Percentiles rank a stretch among this genome's conserved stretches.
Conservation (phyloP, 2,888 invertebrate genomes). For the Cantharis rustica region DNA sequence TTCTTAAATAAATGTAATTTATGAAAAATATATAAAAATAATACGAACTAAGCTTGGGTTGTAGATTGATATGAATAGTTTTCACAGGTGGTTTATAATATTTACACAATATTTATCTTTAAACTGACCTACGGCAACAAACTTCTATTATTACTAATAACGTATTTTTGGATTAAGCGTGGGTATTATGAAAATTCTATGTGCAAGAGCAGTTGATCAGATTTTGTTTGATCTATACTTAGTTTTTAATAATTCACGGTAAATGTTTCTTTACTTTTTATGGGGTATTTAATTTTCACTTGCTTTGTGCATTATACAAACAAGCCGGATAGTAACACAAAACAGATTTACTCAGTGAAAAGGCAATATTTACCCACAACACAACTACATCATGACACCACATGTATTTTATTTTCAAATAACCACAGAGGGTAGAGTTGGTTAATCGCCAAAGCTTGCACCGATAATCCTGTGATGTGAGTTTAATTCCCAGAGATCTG, state of each 20-base stretch:
- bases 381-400: constrained; percentile 35
- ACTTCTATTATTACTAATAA: neutral
- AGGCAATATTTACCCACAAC: constrained; percentile 41
- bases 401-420: constrained; percentile 39
- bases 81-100: neutral
- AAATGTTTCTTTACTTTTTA: neutral
- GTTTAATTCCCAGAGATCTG: constrained; percentile 8
- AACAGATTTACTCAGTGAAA: constrained; percentile 23
- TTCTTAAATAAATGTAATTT: neutral
- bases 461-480: constrained; percentile 25
- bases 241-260: neutral
- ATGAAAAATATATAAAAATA: no score
- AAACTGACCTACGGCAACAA: neutral
- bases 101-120: neutral
- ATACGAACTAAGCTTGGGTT: neutral
- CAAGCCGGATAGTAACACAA: constrained; percentile 21
- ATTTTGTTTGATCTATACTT: neutral
- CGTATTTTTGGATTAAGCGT: neutral
- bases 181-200: neutral
- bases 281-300: neutral
- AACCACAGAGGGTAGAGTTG: constrained; percentile 30
- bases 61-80: neutral
- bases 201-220: neutral
- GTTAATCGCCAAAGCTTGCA: constrained; percentile 25
- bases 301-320: constrained; percentile 15